A percentile compares a stretch with the other conserved stretches of the same genome.
phyloP scores from a whole-genome alignment of 2,113 vertebrate genomes.

The Pseudorectes ferrugineus region DNA sequence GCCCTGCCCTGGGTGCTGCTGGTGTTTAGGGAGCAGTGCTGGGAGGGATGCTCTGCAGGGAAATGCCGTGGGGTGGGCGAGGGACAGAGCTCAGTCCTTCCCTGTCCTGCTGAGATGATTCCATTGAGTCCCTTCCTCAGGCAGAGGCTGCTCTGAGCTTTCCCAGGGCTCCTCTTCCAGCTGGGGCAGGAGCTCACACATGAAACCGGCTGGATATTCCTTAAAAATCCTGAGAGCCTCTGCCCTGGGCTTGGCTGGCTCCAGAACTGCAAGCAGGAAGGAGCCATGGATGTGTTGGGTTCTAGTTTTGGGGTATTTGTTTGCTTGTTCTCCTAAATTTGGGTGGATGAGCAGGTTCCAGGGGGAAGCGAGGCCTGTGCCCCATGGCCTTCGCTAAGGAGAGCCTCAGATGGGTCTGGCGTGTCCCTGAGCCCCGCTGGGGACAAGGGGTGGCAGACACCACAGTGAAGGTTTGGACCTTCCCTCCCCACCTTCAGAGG shows the following conservation, averaged over 20 bases:
- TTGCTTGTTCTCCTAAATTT: rapidly evolving
- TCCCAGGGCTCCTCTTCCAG: neutral
- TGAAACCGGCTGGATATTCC: neutral
- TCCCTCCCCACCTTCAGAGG: neutral
- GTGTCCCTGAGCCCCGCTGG: neutral
- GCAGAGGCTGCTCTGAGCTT: neutral
- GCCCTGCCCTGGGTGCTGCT: neutral
- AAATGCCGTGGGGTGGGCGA: neutral
- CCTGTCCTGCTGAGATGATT: neutral
- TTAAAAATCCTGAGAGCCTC: rapidly evolving
- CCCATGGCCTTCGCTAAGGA: neutral
- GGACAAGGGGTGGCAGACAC: neutral
- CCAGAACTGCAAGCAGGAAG: neutral
- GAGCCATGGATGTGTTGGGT: too few species aligned
- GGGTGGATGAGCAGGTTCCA: neutral
- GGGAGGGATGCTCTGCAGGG: neutral
- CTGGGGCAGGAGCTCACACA: too few species aligned
- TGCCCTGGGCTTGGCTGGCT: neutral
- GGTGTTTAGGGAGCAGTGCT: neutral
- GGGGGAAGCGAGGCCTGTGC: neutral
- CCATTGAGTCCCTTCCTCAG: rapidly evolving
- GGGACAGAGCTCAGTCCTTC: neutral
- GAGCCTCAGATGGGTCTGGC: neutral
- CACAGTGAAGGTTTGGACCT: rapidly evolving
- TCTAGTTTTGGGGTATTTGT: rapidly evolving